phyloP scores from a whole-genome alignment of 2,113 vertebrate genomes.

The Alligator sinensis region DNA sequence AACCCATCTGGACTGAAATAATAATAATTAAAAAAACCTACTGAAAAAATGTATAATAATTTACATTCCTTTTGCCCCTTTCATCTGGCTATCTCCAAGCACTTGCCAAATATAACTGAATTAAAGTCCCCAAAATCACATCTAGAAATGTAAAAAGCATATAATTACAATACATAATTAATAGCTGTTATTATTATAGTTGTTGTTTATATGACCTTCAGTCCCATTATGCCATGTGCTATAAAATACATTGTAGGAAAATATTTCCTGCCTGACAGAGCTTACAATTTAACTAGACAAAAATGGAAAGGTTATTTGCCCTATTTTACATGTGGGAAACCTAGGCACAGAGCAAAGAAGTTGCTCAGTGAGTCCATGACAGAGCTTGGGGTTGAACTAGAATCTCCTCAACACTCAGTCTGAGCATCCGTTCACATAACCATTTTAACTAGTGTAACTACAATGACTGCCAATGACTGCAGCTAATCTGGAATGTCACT shows the following conservation, averaged over 20 bases:
- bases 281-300: fast-evolving
- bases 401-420: background rate
- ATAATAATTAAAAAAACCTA: background rate
- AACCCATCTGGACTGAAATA: background rate
- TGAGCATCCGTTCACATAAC: background rate
- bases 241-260: fast-evolving
- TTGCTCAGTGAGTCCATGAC: background rate
- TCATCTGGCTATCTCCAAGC: too few relatives aligned
- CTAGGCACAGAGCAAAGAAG: background rate
- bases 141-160: background rate
- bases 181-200: background rate
- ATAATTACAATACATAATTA: fast-evolving
- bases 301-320: background rate
- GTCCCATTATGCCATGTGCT: background rate
- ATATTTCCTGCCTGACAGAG: too few relatives aligned
- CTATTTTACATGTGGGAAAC: background rate
- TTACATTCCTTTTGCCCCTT: background rate
- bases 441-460: background rate
- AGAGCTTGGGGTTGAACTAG: background rate
- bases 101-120: background rate
- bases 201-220: background rate
- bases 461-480: background rate
- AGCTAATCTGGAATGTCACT: background rate
- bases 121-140: background rate
- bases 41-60: fast-evolving